phyloP scores from a whole-genome alignment of 2,888 invertebrate genomes.

The Phaonia tiefii region DNA sequence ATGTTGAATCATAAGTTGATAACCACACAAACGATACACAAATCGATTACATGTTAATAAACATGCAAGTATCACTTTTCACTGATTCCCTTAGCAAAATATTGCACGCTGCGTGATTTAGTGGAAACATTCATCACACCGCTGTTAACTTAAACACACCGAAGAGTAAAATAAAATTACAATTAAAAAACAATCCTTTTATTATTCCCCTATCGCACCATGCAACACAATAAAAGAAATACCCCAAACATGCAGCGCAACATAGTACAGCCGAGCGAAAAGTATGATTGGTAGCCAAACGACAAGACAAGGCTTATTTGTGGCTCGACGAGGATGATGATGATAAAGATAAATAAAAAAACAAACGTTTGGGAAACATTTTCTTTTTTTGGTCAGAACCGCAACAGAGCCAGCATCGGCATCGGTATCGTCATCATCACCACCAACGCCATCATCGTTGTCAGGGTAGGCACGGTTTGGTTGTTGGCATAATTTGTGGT shows the following conservation, averaged over 20 bases:
- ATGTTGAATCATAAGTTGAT: too few relatives aligned
- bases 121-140: neutral
- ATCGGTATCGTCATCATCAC: neutral
- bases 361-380: slow-evolving; percentile 18
- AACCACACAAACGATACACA: too few relatives aligned
- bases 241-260: neutral
- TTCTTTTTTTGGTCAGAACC: slow-evolving; percentile 50
- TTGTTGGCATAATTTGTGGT: slow-evolving; percentile 71
- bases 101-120: neutral
- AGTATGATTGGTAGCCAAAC: slow-evolving; percentile 51
- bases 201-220: slow-evolving; percentile 64
- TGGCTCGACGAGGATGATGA: slow-evolving; percentile 23
- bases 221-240: too few relatives aligned
- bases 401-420: slow-evolving; percentile 24
- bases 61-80: too few relatives aligned
- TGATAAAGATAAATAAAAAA: slow-evolving; percentile 9
- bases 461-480: slow-evolving; percentile 51
- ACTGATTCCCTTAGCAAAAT: too few relatives aligned
- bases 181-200: slow-evolving; percentile 65
- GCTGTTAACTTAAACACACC: slow-evolving; percentile 50
- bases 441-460: slow-evolving; percentile 16
- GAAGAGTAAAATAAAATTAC: slow-evolving; percentile 67
- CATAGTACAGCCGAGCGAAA: slow-evolving; percentile 17
- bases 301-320: slow-evolving; percentile 41
- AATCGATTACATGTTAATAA: too few relatives aligned